Base-by-base conservation (phyloP, 2,888 invertebrate genomes). In the Ganaspis brasiliensis region DNA sequence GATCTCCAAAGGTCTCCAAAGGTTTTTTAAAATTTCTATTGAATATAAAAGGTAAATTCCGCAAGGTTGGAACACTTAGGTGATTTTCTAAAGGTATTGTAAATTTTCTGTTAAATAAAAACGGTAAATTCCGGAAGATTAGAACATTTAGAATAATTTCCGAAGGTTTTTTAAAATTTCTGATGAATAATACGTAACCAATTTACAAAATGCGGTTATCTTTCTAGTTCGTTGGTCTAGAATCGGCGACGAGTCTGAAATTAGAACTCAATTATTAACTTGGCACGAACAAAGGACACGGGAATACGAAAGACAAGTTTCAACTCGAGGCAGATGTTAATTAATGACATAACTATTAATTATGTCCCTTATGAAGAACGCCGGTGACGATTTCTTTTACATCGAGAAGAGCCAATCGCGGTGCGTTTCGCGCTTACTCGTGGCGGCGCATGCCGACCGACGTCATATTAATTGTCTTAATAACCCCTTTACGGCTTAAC, bases 401-500 rank as follows among this genome's bases (percentile, higher is more conserved):
- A 49, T 49, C 26, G 45, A n/a, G 4, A 26, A 24, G 45, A 67
- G 45, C 26, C 26, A 49, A 67, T 67, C 21, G 67, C 45, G 40
- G 40, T n/a, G 45, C 31, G 26, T 26, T 67, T 67, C 26, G 40
- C 45, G 16, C 26, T 40, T 9, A 45, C 45, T 67, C 45, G 67
- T 67, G 67, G 67, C 45, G 67, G 45, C 45, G 67, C 45, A 67
- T 49, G 67, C 45, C 45, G n/a, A 49, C 45, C 24, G 26, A 45
- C 67, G 45, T 67, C 45, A 67, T 67, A 67, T 45, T 67, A 67
- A 67, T 67, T 67, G 45, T 67, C 67, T 67, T 67, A 67, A 67
- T 67, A 67, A 67, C 67, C 67, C 67, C 67, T 67, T 67, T 67
- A 67, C 26, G 67, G 45, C 67, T 67, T 67, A 67, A 67, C 67